Evolutionary conservation across 2,797 vertebrate genomes (phyloP).

Genomic region (Microtus obscurus): DNA sequence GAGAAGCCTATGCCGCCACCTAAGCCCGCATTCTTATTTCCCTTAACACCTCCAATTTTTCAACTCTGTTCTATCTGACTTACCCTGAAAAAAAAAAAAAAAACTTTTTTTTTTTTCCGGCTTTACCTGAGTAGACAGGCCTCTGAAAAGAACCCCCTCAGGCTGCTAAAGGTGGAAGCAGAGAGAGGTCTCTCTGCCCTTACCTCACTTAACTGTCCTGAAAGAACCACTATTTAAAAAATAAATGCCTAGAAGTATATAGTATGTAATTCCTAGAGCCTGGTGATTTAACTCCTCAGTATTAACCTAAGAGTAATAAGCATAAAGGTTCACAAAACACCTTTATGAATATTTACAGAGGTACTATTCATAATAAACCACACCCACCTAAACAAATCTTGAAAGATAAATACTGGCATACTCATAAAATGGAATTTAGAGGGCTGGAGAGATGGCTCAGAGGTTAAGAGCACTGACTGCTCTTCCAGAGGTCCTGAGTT

Average conservation of each 20-base stretch:
- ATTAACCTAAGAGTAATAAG: slow-evolving; percentile 1
- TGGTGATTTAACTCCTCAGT: not conserved
- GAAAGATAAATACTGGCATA: not conserved
- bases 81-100: not conserved
- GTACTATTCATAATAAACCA: not conserved
- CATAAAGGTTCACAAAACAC: not conserved
- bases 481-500: too few relatives aligned
- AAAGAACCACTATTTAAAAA: not conserved
- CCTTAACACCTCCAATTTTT: not conserved
- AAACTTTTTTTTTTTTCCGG: not conserved
- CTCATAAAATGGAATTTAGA: slow-evolving; percentile 20
- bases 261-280: not conserved
- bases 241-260: not conserved
- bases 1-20: not conserved
- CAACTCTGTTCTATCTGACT: not conserved
- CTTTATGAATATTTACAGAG: not conserved
- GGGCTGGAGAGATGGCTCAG: too few relatives aligned
- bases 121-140: not conserved
- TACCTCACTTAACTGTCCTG: not conserved
- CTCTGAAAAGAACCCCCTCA: not conserved
- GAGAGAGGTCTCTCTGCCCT: not conserved
- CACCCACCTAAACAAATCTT: not conserved
- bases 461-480: too few relatives aligned
- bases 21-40: not conserved
- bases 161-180: not conserved